These are phyloP conservation scores for Ooceraea biroi DNA, from an alignment of 1,140 invertebrate species.

Conservation along the genomic window DNA sequence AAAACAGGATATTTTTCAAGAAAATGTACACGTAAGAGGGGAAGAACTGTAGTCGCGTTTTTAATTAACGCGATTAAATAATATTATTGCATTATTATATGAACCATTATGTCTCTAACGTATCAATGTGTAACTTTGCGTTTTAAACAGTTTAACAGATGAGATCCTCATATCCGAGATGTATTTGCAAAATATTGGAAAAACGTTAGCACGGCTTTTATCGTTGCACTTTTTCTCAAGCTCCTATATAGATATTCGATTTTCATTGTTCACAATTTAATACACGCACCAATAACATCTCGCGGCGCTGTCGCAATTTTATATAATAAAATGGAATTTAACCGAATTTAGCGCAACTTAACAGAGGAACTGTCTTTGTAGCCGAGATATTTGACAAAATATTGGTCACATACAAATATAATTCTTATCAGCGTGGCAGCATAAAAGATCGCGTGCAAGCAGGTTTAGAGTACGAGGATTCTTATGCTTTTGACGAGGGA, in stretches of 20 bases:
- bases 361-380: not conserved
- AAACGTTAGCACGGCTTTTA: not conserved
- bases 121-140: not conserved
- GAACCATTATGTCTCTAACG: too few species aligned
- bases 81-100: too few species aligned
- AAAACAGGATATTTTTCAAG: too few species aligned
- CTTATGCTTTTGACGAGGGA: not conserved
- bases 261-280: not conserved
- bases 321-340: not conserved
- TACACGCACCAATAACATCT: not conserved
- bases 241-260: not conserved
- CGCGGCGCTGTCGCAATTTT: not conserved
- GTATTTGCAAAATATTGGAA: not conserved
- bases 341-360: not conserved
- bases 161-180: too few species aligned
- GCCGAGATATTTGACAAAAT: not conserved
- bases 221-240: not conserved
- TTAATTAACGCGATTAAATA: too few species aligned
- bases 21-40: too few species aligned
- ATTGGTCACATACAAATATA: not conserved
- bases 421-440: conserved; percentile 29
- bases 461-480: not conserved
- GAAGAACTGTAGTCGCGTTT: too few species aligned
- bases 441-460: conserved; percentile 3
- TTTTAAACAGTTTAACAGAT: not conserved